Conservation (phyloP, 2,888 invertebrate species). For the Erebia palarica region DNA sequence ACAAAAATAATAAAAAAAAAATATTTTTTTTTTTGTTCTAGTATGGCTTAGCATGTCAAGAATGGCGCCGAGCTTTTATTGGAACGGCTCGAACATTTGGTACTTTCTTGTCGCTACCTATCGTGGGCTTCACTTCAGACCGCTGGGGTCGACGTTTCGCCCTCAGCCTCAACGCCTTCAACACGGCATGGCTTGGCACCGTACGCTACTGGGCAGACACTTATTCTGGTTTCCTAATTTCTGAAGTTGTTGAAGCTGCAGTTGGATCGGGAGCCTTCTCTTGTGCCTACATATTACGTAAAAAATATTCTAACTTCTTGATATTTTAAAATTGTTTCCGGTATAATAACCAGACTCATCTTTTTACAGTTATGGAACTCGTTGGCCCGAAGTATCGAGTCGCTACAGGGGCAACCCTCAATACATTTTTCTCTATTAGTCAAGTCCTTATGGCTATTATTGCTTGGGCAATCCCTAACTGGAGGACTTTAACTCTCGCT, state of each 20-base stretch:
- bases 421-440: constrained; percentile 84
- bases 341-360: background rate
- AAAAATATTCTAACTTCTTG: constrained; percentile 32
- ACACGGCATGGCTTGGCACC: constrained; percentile 85
- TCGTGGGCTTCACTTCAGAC: constrained; percentile 87
- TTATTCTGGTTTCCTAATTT: constrained; percentile 84
- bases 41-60: constrained; percentile 84
- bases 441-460: constrained; percentile 83
- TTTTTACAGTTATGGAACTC: constrained; percentile 82
- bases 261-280: constrained; percentile 86
- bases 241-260: constrained; percentile 86
- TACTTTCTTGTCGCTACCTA: constrained; percentile 84
- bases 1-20: too few relatives aligned
- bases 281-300: constrained; percentile 86
- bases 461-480: constrained; percentile 84
- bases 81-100: constrained; percentile 87
- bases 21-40: constrained; percentile 57
- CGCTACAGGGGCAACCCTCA: constrained; percentile 84
- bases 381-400: constrained; percentile 85
- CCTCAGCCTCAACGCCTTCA: constrained; percentile 78
- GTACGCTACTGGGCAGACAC: constrained; percentile 82
- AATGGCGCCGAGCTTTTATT: constrained; percentile 87
- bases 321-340: background rate
- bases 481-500: constrained; percentile 83
- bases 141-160: constrained; percentile 85